Evolutionary conservation across 2,888 invertebrate genomes (phyloP), one percentile per base, ranked within the genome.

Genomic region (Beris morrisii): DNA sequence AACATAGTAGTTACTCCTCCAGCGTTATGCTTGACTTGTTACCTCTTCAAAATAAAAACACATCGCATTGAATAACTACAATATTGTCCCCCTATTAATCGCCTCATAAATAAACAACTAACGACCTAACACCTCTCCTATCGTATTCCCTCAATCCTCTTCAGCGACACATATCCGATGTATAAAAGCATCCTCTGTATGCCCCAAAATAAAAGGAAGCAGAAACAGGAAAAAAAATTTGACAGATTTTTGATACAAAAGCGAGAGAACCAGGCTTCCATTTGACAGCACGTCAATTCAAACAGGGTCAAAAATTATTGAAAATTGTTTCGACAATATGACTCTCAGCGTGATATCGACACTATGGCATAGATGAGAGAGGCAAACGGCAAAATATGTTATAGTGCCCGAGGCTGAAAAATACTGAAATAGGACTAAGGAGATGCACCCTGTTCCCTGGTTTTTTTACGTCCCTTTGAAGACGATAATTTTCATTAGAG

Each of bases 261-360:
- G 30, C 30, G 13, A 48, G 48, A 59, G 59, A 48, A 46, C 48
- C 50, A 48, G 22, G 13, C 52, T 46, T 32, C 30, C 56, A 32
- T 56, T 57, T 57, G 65, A 58, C 64, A 64, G 64, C 58, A 66
- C 58, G 66, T 68, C 57, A 64, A 68, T 22, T 54, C 22, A 38
- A 64, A 50, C 61, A 65, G 69, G 69, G 65, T 65, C 63, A 64
- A 63, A 65, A 69, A 67, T 67, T 67, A 67, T 69, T 67, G 67
- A 64, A 67, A 69, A 69, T 66, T 69, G 66, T 64, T 63, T 43
- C 64, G 61, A 69, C 59, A 67, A 69, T 69, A 63, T 66, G 67
- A 67, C 61, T 69, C 69, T 5, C 69, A 69, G 69, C 69, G 61
- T 63, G 69, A 67, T 64, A 67, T 61, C 67, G 55, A 66, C 66